Conservation (phyloP, 2,797 vertebrate genomes). For the Neostethus bicornis region DNA sequence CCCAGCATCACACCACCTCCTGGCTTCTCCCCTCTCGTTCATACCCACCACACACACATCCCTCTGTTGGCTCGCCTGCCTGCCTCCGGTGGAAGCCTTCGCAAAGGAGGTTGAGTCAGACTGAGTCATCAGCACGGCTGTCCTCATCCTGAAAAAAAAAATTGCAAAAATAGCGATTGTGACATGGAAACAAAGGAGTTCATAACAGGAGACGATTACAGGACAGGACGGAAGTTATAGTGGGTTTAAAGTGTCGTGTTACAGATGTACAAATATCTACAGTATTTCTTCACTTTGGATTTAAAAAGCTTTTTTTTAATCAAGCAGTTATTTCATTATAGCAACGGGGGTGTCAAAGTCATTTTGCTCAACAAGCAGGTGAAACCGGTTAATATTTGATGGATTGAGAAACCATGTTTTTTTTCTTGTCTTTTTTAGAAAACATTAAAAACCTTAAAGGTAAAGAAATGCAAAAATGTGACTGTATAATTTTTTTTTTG, state of each 20-base stretch:
- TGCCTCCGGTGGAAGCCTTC: slow-evolving; percentile 73
- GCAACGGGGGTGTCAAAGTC: no score
- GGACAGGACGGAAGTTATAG: slow-evolving; percentile 21
- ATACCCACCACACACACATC: slow-evolving; percentile 1
- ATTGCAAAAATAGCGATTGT: slow-evolving; percentile 40
- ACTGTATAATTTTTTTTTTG: no score
- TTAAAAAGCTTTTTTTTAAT: no score
- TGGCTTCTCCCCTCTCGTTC: slow-evolving; percentile 17
- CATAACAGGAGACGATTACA: slow-evolving; percentile 23
- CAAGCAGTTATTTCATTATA: no score
- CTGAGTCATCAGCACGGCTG: slow-evolving; percentile 68
- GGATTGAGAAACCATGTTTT: no score
- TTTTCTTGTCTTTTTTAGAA: no score
- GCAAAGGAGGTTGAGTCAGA: slow-evolving; percentile 76
- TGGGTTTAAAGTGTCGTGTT: background rate
- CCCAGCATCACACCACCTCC: slow-evolving; percentile 52
- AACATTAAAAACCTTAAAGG: no score
- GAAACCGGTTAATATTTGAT: no score
- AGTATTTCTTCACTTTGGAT: no score
- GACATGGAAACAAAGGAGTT: slow-evolving; percentile 45
- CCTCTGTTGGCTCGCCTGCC: slow-evolving; percentile 40
- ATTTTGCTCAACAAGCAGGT: no score
- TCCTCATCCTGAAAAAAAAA: slow-evolving; percentile 59
- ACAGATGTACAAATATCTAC: no score
- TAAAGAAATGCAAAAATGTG: no score